Conservation (phyloP, 2,113 vertebrate genomes). For the Saguinus midas region DNA sequence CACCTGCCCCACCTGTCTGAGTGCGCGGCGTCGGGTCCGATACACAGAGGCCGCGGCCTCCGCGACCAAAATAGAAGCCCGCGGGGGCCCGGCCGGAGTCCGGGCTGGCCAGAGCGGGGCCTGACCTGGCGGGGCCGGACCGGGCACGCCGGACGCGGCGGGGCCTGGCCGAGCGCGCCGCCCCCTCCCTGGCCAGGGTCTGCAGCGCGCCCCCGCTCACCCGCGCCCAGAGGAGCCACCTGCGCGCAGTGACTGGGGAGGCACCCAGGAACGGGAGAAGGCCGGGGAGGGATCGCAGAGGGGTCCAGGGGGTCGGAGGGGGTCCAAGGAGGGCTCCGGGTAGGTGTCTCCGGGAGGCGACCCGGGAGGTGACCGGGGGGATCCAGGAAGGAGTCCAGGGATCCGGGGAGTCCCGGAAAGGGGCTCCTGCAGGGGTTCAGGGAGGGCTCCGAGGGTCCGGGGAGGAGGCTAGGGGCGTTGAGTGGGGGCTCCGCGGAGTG, state of each 20-base stretch:
- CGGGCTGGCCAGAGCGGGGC: neutral
- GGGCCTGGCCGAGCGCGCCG: neutral
- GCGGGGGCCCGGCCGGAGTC: neutral
- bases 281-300: neutral
- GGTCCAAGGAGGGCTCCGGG: neutral
- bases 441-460: neutral
- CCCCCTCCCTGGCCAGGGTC: neutral
- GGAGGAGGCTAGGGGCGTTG: neutral
- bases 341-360: neutral
- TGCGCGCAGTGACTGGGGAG: neutral
- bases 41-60: neutral
- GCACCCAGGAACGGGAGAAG: neutral
- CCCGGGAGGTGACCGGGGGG: neutral
- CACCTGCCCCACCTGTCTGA: slow-evolving; percentile 67
- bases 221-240: slow-evolving; percentile 1
- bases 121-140: neutral
- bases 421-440: neutral
- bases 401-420: neutral
- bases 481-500: neutral
- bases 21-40: neutral
- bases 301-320: neutral
- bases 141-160: neutral
- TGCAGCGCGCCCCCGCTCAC: neutral
- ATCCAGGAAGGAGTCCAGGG: neutral
- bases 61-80: slow-evolving; percentile 23